A percentile compares a stretch with the other conserved stretches of the same genome.
These are phyloP conservation scores for Drosophila elegans DNA, from an alignment of 1,140 invertebrate species.

Conservation along the genomic window DNA sequence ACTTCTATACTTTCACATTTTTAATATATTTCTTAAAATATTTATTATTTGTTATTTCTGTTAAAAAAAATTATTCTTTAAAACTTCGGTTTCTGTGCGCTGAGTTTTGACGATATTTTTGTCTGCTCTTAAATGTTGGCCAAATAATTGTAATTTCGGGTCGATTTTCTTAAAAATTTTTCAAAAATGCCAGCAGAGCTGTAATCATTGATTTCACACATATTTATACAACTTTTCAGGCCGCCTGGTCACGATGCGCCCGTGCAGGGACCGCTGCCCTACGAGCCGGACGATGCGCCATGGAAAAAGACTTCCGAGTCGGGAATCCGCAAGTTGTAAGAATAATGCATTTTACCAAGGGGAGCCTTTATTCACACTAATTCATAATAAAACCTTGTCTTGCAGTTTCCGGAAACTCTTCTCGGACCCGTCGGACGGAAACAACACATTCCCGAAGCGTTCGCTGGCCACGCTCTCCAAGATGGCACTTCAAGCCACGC, in stretches of 20 bases:
- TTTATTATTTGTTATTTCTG: too few species aligned
- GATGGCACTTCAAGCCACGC: slow-evolving; percentile 88
- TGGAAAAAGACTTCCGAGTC: slow-evolving; percentile 93
- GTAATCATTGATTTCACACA: not conserved
- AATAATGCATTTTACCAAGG: not conserved
- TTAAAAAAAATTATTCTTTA: too few species aligned
- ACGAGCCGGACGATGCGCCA: slow-evolving; percentile 97
- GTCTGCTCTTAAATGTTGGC: too few species aligned
- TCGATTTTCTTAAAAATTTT: too few species aligned
- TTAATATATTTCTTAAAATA: too few species aligned
- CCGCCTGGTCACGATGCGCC: slow-evolving; percentile 90
- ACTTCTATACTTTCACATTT: too few species aligned
- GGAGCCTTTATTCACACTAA: not conserved
- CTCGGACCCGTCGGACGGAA: slow-evolving; percentile 88
- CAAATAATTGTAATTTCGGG: too few species aligned
- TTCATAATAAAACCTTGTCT: not conserved
- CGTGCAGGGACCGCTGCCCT: slow-evolving; percentile 97
- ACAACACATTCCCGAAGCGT: slow-evolving; percentile 88
- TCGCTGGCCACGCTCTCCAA: slow-evolving; percentile 90
- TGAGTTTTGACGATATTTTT: too few species aligned
- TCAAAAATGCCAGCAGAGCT: too few species aligned
- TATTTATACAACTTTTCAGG: slow-evolving; percentile 26
- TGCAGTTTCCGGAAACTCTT: slow-evolving; percentile 90
- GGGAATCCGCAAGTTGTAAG: slow-evolving; percentile 97
- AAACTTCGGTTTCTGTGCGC: too few species aligned